These are phyloP conservation scores for Paratilapia polleni DNA, from an alignment of 2,113 vertebrate genomes.

Conservation along the genomic window DNA sequence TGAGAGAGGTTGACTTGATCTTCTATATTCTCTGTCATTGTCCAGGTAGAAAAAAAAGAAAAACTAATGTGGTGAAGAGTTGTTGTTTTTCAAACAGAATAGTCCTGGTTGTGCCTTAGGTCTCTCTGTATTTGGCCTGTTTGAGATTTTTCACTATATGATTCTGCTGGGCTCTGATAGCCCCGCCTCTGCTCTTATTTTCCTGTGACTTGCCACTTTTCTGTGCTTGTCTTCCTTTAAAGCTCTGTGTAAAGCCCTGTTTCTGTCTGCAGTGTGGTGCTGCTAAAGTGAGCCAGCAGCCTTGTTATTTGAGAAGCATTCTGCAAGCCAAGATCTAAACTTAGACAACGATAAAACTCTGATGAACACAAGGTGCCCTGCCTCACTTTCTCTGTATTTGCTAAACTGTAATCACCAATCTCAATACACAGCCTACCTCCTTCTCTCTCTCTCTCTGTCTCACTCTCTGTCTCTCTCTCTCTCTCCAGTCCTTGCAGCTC, in stretches of 20 bases:
- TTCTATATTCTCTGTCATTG: slow-evolving; percentile 68
- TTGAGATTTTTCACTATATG: slow-evolving; percentile 1
- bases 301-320: slow-evolving; percentile 79
- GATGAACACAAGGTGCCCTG: slow-evolving; percentile 70
- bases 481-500: neutral
- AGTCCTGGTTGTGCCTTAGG: slow-evolving; percentile 12
- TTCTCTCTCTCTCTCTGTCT: neutral
- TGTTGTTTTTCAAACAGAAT: neutral
- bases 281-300: slow-evolving; percentile 53
- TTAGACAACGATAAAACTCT: slow-evolving; percentile 80
- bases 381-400: slow-evolving; percentile 51
- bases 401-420: slow-evolving; percentile 26
- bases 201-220: slow-evolving; percentile 22
- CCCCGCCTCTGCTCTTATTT: slow-evolving; percentile 14
- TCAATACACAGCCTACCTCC: neutral
- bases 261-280: slow-evolving; percentile 48
- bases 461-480: neutral
- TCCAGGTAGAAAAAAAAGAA: slow-evolving; percentile 21
- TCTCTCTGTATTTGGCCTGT: slow-evolving; percentile 17
- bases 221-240: slow-evolving; percentile 19
- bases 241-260: slow-evolving; percentile 40
- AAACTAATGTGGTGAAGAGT: neutral
- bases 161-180: neutral
- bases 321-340: slow-evolving; percentile 80
- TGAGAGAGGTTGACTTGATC: slow-evolving; percentile 14